These are phyloP conservation scores for Latrodectus hesperus DNA, from an alignment of 2,888 invertebrate genomes.

Conservation along the genomic window DNA sequence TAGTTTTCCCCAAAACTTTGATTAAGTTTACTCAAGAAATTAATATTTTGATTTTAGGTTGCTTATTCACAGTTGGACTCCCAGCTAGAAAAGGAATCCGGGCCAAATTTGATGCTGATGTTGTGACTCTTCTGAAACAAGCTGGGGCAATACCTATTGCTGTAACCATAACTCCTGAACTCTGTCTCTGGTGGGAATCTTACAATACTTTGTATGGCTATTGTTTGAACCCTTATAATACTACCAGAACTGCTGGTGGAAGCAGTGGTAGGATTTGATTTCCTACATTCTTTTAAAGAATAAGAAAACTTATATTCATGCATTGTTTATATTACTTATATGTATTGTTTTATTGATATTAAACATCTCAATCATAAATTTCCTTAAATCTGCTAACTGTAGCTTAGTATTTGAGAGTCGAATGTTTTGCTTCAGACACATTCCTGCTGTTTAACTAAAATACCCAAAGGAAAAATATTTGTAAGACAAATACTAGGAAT, in stretches of 20 bases:
- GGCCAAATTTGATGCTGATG: slow-evolving; percentile 81
- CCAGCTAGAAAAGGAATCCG: slow-evolving; percentile 80
- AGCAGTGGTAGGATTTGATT: slow-evolving; percentile 76
- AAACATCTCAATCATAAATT: too few species aligned
- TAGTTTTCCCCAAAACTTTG: too few species aligned
- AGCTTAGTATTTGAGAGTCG: too few species aligned
- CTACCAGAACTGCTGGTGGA: slow-evolving; percentile 84
- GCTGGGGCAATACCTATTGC: slow-evolving; percentile 89
- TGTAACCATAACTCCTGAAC: slow-evolving; percentile 90
- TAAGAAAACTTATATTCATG: too few species aligned
- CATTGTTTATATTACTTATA: too few species aligned
- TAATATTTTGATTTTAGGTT: slow-evolving; percentile 73
- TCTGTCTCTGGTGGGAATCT: slow-evolving; percentile 81
- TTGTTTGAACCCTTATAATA: slow-evolving; percentile 88
- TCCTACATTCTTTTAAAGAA: too few species aligned
- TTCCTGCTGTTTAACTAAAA: too few species aligned
- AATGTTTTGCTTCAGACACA: too few species aligned
- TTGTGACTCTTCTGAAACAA: slow-evolving; percentile 79
- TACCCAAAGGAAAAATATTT: too few species aligned
- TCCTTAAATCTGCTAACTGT: too few species aligned
- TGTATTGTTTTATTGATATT: too few species aligned
- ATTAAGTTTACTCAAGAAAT: not conserved
- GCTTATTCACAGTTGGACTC: slow-evolving; percentile 88
- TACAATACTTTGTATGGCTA: slow-evolving; percentile 81
- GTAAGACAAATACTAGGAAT: too few species aligned